These are phyloP conservation scores for Danio choprae DNA, from an alignment of 2,797 vertebrate genomes.

Conservation along the genomic window DNA sequence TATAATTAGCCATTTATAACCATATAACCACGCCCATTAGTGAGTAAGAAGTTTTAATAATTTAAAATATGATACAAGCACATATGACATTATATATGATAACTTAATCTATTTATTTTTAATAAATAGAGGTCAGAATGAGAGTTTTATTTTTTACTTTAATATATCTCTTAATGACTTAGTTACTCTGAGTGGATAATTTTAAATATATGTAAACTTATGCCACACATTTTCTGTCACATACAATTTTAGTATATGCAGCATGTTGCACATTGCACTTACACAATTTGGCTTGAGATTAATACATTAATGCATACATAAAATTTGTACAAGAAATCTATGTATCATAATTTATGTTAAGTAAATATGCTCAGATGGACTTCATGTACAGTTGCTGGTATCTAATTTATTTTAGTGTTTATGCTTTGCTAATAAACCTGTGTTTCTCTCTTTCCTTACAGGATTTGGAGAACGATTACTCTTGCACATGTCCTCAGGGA, in stretches of 20 bases:
- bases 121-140: no score
- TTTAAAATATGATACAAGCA: no score
- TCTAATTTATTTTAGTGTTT: constrained; percentile 16
- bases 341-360: neutral
- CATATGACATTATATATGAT: no score
- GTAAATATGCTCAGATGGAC: neutral
- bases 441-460: constrained; percentile 65
- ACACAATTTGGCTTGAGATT: neutral
- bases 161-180: no score
- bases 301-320: no score
- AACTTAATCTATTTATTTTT: no score
- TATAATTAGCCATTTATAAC: no score
- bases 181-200: no score
- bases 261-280: neutral
- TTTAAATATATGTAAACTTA: neutral
- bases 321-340: no score
- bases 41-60: no score
- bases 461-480: constrained; percentile 89
- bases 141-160: no score
- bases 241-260: neutral
- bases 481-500: constrained; percentile 87
- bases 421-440: constrained; percentile 43
- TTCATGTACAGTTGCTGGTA: constrained; percentile 30
- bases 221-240: neutral
- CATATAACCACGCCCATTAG: no score